Conservation (phyloP, 2,888 invertebrate genomes). For the Hydraecia micacea region DNA sequence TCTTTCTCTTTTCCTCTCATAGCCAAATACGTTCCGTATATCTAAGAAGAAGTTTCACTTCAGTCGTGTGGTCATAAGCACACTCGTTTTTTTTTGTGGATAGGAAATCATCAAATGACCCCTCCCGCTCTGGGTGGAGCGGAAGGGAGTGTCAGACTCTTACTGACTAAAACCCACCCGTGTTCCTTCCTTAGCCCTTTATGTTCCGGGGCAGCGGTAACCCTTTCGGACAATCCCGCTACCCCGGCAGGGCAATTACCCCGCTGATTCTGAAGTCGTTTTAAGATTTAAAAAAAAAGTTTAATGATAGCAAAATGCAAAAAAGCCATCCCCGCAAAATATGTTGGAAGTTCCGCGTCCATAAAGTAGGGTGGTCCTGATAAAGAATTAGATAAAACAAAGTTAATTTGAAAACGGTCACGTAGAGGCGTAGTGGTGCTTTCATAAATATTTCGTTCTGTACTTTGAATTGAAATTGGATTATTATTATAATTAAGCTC, state of each 20-base stretch:
- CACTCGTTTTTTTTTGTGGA: too few species aligned
- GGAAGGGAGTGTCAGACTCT: too few species aligned
- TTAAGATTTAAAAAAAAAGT: not conserved
- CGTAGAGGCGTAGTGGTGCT: constrained; percentile 49
- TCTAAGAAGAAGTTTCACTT: too few species aligned
- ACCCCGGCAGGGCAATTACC: not conserved
- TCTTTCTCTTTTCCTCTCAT: too few species aligned
- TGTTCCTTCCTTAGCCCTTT: too few species aligned
- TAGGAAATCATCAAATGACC: too few species aligned
- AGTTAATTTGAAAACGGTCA: constrained; percentile 63
- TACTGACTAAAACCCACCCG: too few species aligned
- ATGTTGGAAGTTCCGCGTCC: not conserved
- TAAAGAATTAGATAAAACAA: constrained; percentile 51
- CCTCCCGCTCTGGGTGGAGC: too few species aligned
- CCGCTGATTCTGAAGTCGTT: not conserved
- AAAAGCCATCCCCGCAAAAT: not conserved
- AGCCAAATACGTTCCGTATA: too few species aligned
- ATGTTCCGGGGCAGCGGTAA: too few species aligned
- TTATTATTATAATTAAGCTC: constrained; percentile 69
- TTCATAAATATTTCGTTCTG: constrained; percentile 57
- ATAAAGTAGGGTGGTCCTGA: constrained; percentile 18
- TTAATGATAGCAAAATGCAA: not conserved
- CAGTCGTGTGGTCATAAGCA: too few species aligned
- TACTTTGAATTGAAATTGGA: constrained; percentile 68
- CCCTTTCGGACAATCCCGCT: too few species aligned